Conservation (phyloP, 1,140 invertebrate species). For the Chlorops oryzae region DNA sequence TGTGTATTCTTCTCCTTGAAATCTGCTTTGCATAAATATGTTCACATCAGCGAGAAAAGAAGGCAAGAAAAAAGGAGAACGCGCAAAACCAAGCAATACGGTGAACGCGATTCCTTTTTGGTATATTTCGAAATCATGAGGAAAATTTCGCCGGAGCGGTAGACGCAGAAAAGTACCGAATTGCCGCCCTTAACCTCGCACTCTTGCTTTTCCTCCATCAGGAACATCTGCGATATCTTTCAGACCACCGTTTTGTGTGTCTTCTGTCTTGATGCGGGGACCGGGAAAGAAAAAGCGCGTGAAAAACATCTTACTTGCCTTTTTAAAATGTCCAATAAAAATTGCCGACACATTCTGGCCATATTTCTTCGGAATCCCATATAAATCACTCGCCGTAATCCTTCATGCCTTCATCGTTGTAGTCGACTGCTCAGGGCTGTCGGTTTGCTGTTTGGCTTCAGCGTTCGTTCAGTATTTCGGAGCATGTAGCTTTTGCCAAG, state of each 20-base stretch:
- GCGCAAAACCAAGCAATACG: too few species aligned
- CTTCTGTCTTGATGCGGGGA: too few species aligned
- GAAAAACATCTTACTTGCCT: slow-evolving; percentile 46
- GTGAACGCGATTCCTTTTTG: slow-evolving; percentile 44
- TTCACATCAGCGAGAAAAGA: too few species aligned
- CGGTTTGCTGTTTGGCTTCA: too few species aligned
- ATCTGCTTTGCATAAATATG: too few species aligned
- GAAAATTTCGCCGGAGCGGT: slow-evolving; percentile 33
- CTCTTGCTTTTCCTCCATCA: too few species aligned
- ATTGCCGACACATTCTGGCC: slow-evolving; percentile 49
- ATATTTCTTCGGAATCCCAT: slow-evolving; percentile 49
- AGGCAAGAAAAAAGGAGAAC: too few species aligned
- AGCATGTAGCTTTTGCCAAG: too few species aligned
- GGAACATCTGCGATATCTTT: too few species aligned
- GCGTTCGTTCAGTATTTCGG: too few species aligned
- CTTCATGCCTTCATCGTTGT: slow-evolving; percentile 46
- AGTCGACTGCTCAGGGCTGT: too few species aligned
- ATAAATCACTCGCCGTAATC: slow-evolving; percentile 48
- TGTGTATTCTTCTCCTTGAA: not conserved
- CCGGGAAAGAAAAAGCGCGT: slow-evolving; percentile 14
- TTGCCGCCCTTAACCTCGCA: not conserved
- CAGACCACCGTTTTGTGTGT: too few species aligned
- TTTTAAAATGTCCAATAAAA: slow-evolving; percentile 50
- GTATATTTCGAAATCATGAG: slow-evolving; percentile 44
- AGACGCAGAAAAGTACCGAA: slow-evolving; percentile 30